A percentile compares a stretch with the other conserved stretches of the same genome.
These are phyloP conservation scores for Anguilla marmorata DNA, from an alignment of 2,797 vertebrate species.

Conservation along the genomic window DNA sequence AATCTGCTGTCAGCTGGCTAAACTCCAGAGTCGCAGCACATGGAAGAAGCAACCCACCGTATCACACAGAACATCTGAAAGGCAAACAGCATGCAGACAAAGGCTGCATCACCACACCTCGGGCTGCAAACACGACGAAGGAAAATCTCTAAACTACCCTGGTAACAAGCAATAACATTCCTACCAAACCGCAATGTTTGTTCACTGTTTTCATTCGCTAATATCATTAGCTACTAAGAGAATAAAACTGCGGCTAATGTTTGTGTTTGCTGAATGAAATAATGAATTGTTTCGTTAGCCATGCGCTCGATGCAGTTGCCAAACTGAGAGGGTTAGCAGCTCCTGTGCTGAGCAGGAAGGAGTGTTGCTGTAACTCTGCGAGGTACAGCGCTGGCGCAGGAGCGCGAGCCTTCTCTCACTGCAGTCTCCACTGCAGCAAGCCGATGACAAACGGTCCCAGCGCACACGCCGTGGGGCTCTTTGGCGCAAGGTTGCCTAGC, in stretches of 20 bases:
- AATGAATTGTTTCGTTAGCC: background rate
- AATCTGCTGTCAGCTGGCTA: background rate
- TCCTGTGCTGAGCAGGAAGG: background rate
- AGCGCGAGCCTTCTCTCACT: background rate
- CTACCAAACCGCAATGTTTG: background rate
- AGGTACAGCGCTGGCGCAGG: background rate
- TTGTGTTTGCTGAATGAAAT: background rate
- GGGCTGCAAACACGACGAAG: background rate
- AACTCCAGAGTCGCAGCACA: background rate
- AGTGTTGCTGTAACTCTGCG: background rate
- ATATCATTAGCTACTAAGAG: background rate
- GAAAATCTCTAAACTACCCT: background rate
- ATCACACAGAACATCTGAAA: background rate
- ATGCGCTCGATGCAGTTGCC: background rate
- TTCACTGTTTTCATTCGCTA: background rate
- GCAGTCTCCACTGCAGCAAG: slow-evolving; percentile 14
- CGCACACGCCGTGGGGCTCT: background rate
- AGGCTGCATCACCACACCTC: background rate
- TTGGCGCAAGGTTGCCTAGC: background rate
- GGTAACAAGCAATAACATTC: background rate
- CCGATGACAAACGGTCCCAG: background rate
- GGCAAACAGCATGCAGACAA: background rate
- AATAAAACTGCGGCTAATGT: background rate
- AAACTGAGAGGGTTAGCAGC: background rate
- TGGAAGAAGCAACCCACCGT: background rate